Conservation (phyloP, 2,888 invertebrate genomes). For the Sarcophaga carnaria region DNA sequence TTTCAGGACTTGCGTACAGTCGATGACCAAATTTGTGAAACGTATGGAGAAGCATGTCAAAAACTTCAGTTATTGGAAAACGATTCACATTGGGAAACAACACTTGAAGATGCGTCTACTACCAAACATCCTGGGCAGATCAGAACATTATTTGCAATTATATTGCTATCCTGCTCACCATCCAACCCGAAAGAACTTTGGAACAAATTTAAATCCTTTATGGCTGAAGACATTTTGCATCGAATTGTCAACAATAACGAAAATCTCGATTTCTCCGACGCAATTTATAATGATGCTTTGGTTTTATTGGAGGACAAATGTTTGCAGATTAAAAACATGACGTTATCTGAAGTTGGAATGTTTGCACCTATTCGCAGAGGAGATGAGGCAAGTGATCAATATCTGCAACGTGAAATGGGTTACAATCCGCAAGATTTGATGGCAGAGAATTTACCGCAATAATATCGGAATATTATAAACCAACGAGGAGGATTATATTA, state of each 20-base stretch:
- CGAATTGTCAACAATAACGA: slow-evolving; percentile 15
- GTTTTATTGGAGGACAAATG: slow-evolving; percentile 35
- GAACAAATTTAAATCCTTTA: slow-evolving; percentile 25
- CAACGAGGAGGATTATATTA: slow-evolving; percentile 43
- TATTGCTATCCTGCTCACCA: not conserved
- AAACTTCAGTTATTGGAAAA: not conserved
- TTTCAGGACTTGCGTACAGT: slow-evolving; percentile 5
- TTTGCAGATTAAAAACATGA: slow-evolving; percentile 21
- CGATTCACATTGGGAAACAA: slow-evolving; percentile 42
- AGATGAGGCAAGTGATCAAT: slow-evolving; percentile 12
- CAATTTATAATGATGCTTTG: slow-evolving; percentile 9
- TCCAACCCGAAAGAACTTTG: slow-evolving; percentile 14
- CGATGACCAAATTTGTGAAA: no score
- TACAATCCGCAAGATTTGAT: not conserved
- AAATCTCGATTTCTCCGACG: slow-evolving; percentile 23
- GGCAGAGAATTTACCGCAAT: slow-evolving; percentile 8
- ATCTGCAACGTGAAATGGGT: slow-evolving; percentile 22
- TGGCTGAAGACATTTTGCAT: slow-evolving; percentile 31
- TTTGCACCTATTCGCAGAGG: slow-evolving; percentile 20
- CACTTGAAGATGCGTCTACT: slow-evolving; percentile 23
- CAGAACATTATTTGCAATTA: slow-evolving; percentile 45
- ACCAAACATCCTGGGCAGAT: slow-evolving; percentile 40
- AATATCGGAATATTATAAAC: slow-evolving; percentile 18
- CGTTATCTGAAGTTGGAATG: slow-evolving; percentile 32
- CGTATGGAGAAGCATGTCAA: slow-evolving; percentile 31